These are phyloP conservation scores for Disparrhopalites patrizii DNA, from an alignment of 2,888 invertebrate species.

Conservation along the genomic window DNA sequence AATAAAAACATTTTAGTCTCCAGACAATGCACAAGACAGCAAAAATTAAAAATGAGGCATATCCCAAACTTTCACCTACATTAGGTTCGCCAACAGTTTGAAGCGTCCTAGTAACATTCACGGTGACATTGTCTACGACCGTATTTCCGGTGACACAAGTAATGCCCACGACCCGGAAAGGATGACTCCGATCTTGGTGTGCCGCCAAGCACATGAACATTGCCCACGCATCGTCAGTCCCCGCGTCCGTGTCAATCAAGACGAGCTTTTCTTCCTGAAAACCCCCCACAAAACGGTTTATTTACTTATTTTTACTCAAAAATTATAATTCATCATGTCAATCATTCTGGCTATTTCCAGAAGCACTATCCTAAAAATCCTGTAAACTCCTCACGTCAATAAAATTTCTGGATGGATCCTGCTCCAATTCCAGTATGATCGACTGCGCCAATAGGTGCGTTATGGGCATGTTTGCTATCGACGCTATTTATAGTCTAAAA, in stretches of 20 bases:
- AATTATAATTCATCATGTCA: no score
- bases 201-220: slow-evolving; percentile 19
- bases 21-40: background rate
- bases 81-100: slow-evolving; percentile 54
- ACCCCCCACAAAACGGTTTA: no score
- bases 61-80: slow-evolving; percentile 1
- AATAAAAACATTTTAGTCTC: background rate
- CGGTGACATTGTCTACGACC: slow-evolving; percentile 62
- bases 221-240: slow-evolving; percentile 34
- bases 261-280: slow-evolving; percentile 27
- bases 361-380: no score
- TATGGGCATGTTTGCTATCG: slow-evolving; percentile 12
- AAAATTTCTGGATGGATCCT: slow-evolving; percentile 8
- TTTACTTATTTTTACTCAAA: no score
- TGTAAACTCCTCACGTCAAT: slow-evolving; percentile 17
- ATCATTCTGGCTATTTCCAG: no score
- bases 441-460: slow-evolving; percentile 13
- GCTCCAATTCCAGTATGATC: slow-evolving; percentile 8
- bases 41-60: background rate
- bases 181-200: slow-evolving; percentile 5
- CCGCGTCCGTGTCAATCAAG: slow-evolving; percentile 44
- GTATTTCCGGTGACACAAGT: slow-evolving; percentile 73
- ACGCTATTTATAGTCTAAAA: background rate
- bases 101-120: slow-evolving; percentile 67
- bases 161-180: slow-evolving; percentile 28